Percentiles rank a stretch among this genome's conserved stretches.
phyloP scores from a whole-genome alignment of 2,113 vertebrate species.

The Notothenia coriiceps region DNA sequence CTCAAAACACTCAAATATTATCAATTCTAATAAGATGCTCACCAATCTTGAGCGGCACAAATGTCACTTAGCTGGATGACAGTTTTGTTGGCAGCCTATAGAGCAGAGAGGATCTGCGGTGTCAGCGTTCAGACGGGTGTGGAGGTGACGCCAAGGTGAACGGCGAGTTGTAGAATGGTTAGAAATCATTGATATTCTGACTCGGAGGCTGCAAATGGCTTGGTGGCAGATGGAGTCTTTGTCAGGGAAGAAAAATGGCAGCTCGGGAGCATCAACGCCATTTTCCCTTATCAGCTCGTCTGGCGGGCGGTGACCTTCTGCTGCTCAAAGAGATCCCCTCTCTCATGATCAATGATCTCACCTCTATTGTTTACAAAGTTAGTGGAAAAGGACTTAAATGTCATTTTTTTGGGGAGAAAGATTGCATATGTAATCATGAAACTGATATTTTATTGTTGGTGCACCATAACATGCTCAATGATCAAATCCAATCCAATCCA shows the following conservation, averaged over 20 bases:
- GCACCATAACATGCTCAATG: constrained; percentile 21
- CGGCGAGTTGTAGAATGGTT: constrained; percentile 87
- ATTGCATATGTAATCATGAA: constrained; percentile 30
- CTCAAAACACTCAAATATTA: constrained; percentile 61
- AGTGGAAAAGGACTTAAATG: constrained; percentile 83
- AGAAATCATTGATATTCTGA: constrained; percentile 98
- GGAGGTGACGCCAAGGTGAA: constrained; percentile 96
- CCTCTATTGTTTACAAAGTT: constrained; percentile 82
- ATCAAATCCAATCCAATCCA: not conserved
- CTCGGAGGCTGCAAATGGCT: constrained; percentile 93
- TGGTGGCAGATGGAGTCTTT: constrained; percentile 97
- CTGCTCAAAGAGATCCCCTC: constrained; percentile 79
- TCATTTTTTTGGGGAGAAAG: constrained; percentile 51
- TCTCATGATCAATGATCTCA: constrained; percentile 86
- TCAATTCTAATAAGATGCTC: constrained; percentile 67
- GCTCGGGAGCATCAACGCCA: constrained; percentile 86
- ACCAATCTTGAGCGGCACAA: constrained; percentile 68
- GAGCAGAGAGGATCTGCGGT: constrained; percentile 78
- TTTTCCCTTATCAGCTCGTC: constrained; percentile 85
- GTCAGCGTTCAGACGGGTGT: constrained; percentile 83
- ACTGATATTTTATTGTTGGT: constrained; percentile 31
- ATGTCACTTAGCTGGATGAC: constrained; percentile 75
- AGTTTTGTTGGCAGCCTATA: constrained; percentile 62
- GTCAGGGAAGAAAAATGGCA: constrained; percentile 98
- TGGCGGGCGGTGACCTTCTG: constrained; percentile 89